Conservation (phyloP, 2,888 invertebrate genomes). For the Dugesia japonica region DNA sequence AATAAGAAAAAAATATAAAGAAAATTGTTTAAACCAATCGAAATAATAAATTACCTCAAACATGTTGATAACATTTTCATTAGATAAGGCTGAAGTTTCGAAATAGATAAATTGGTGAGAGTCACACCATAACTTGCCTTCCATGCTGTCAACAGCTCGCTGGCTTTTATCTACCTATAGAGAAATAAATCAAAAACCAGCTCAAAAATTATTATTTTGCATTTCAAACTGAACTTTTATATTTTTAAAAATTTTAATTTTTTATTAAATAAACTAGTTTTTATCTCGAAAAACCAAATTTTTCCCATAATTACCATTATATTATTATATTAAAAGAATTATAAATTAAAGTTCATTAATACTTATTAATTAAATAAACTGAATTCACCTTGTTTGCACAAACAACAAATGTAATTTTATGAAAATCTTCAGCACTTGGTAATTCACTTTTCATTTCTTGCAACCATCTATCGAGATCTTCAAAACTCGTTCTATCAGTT, state of each 20-base stretch:
- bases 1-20: too few relatives aligned
- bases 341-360: too few relatives aligned
- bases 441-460: slow-evolving; percentile 46
- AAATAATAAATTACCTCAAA: slow-evolving; percentile 41
- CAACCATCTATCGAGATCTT: slow-evolving; percentile 47
- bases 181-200: too few relatives aligned
- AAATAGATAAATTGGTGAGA: slow-evolving; percentile 45
- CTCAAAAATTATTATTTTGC: too few relatives aligned
- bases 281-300: too few relatives aligned
- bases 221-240: too few relatives aligned
- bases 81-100: slow-evolving; percentile 46
- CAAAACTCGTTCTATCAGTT: slow-evolving; percentile 44
- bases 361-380: too few relatives aligned
- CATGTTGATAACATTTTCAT: slow-evolving; percentile 46
- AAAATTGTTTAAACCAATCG: neutral
- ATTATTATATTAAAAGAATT: too few relatives aligned
- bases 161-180: slow-evolving; percentile 41
- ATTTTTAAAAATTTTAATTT: too few relatives aligned
- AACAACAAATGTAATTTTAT: slow-evolving; percentile 44
- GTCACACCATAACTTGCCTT: slow-evolving; percentile 46
- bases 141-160: slow-evolving; percentile 43
- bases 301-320: too few relatives aligned
- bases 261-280: too few relatives aligned
- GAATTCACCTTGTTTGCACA: slow-evolving; percentile 46
- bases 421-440: slow-evolving; percentile 40